Evolutionary conservation across 2,888 invertebrate genomes (phyloP), one percentile per base, ranked within the genome.

Genomic region (Volucella inflata): DNA sequence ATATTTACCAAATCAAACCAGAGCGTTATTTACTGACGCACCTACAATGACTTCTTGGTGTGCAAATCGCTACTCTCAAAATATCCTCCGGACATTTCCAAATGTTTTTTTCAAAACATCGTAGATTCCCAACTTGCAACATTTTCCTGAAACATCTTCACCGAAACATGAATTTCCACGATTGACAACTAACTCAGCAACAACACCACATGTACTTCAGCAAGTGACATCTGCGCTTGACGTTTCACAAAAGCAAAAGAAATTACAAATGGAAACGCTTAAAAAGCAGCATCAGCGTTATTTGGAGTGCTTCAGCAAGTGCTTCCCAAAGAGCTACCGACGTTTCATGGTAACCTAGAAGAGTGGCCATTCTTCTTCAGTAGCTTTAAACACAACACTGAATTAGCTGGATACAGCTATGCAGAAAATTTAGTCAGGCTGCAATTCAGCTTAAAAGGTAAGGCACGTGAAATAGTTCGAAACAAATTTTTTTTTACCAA

Each of bases 221-320:
- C 30, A 21, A 16, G 53, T 55, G 55, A 55, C 55, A 68, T 30
- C 55, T 36, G 14, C 16, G 9, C 11, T 67, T 57, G 46, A 76
- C 17, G 14, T 67, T 59, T 57, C 51, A 9, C 59, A 10, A 46
- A 14, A 12, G 11, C 38, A 51, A 55, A 55, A 38, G 4, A 14
- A 65, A 48, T 50, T 75, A 12, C 55, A 67, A 67, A 48, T 75
- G 48, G 64, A 82, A 38, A 62, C 77, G 51, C 16, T 83, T 12
- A 83, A 21, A 64, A 65, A 67, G 60, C 40, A 71, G 2, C 76
- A 82, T 21, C 78, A 55, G 21, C 65, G 40, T n/a, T 72, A 53
- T 62, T 36, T 72, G 10, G 42, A 62, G 38, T 62, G 21, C 38
- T 48, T n/a, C 40, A 55, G 14, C 74, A 74, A 21, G 62, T 44